Evolutionary conservation across 1,140 invertebrate species (phyloP), one percentile per base, ranked within the genome.

Genomic region (Drosophila kikkawai): DNA sequence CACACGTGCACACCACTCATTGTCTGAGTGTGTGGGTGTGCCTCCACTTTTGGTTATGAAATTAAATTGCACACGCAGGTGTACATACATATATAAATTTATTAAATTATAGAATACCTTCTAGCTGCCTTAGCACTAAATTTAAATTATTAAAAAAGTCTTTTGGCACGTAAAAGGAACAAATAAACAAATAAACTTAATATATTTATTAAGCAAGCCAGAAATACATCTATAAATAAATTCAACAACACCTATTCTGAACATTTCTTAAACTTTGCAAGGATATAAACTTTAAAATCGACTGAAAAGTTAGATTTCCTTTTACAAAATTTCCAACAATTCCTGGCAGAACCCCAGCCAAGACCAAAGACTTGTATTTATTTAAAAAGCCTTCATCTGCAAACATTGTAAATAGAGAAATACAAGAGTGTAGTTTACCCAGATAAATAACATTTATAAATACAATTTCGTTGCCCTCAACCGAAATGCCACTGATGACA

Each of bases 41-140:
- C 39, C 50, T 65, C 41, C 45, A 42, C 63, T 73, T 73, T 59
- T 71, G 67, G 67, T 60, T 71, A 73, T 73, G 67, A 76, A 76
- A 76, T 76, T 76, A 41, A 65, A 75, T 75, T 65, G 26, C 53
- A 39, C 19, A 39, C 53, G 36, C 29, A 15, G 36, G 29, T n/a
- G 12, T 19, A n/a, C 8, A 4, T 36, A 37, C 22, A 4, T 47
- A 11, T 51, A 45, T 60, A 53, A 44, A 69, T 79, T 83, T 55
- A 69, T 65, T 67, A 57, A 71, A 70, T 55, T 67, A 70, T 47
- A 13, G 13, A 39, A 48, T 22, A 41, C 19, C 47, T 51, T 64
- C 17, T 22, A 19, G 12, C 12, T 29, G 36, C 8, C 19, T 37
- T 22, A 8, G 4, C 36, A 48, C 48, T 65, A 67, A 17, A 48